Conservation (phyloP, 1,140 invertebrate genomes). For the Hycleus phaleratus region DNA sequence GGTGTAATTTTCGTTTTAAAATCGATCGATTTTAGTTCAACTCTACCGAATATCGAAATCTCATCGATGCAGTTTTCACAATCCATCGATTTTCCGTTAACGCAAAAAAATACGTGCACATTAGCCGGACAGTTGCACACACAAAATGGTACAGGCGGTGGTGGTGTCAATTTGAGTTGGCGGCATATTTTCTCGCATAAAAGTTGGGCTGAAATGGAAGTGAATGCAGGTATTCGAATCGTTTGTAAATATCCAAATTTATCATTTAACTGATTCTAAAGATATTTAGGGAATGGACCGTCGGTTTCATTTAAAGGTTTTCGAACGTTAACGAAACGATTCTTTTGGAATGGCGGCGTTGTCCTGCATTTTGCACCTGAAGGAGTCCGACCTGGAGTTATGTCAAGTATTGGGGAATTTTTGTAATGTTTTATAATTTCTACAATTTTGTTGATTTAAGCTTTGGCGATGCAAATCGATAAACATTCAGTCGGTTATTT, state of each 20-base stretch:
- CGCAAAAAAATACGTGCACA: constrained; percentile 70
- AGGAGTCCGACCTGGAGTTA: constrained; percentile 62
- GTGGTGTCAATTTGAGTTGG: constrained; percentile 65
- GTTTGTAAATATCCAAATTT: neutral
- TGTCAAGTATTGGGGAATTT: constrained; percentile 51
- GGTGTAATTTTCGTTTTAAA: constrained; percentile 5
- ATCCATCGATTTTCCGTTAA: constrained; percentile 88
- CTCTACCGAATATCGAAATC: constrained; percentile 75
- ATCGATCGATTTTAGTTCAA: constrained; percentile 43
- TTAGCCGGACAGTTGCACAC: constrained; percentile 73
- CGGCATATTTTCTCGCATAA: constrained; percentile 69
- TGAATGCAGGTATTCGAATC: constrained; percentile 53
- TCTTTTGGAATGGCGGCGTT: constrained; percentile 64
- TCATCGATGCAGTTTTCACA: constrained; percentile 86
- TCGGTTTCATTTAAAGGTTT: constrained; percentile 65
- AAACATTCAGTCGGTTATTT: constrained; percentile 79
- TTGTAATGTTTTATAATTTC: neutral
- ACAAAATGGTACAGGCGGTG: constrained; percentile 78
- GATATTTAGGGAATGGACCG: constrained; percentile 58
- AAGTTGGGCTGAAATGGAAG: constrained; percentile 75
- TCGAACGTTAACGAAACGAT: constrained; percentile 56
- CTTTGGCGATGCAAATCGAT: constrained; percentile 75
- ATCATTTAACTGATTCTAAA: neutral
- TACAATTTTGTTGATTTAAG: constrained; percentile 43
- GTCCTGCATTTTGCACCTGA: constrained; percentile 62